Evolutionary conservation across 2,113 vertebrate species (phyloP), one percentile per base, ranked within the genome.

Genomic region (Larimichthys crocea): DNA sequence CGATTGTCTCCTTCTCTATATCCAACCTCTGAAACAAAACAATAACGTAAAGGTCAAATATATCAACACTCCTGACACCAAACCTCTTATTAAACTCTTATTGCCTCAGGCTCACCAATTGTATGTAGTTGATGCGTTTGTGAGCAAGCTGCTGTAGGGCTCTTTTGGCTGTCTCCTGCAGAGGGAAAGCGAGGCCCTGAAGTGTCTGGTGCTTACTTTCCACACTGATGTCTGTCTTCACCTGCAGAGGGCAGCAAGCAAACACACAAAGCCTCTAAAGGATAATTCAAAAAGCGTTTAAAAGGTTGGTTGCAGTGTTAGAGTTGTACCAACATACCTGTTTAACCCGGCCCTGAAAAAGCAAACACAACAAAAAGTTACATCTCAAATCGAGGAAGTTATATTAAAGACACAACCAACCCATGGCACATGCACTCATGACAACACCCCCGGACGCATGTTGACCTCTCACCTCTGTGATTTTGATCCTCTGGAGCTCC

Each of bases 191-290:
- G 0, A 99, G 92, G 78, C 98, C 98, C 89, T 99, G 98, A 72
- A 99, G 94, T 0, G 97, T 99, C 94, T 99, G 98, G 79, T 97
- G 97, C 86, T 99, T 99, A 85, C 96, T 98, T 80, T 99, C 98
- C 86, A 98, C 97, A 0, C 96, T 97, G 92, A 98, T 97, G 92
- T 99, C 98, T 0, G 97, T 96, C 87, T 97, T 99, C 83, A 99
- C 98, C 98, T 99, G 93, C 29, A 89, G 91, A 79, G 87, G 87
- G 86, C 85, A 77, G 86, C 1, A 94, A 77, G 88, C 86, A 94
- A 75, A 90, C 70, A 93, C 74, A 42, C 50, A 65, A 50, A 67
- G 12, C 0, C 10, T 66, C 16, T 14, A 8, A 2, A 35, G 19
- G 14, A 14, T 15, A 17, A 60, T 49, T 22, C 22, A 46, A 1